Base-by-base conservation (phyloP, 2,113 vertebrate species). In the Terrapene triunguis region DNA sequence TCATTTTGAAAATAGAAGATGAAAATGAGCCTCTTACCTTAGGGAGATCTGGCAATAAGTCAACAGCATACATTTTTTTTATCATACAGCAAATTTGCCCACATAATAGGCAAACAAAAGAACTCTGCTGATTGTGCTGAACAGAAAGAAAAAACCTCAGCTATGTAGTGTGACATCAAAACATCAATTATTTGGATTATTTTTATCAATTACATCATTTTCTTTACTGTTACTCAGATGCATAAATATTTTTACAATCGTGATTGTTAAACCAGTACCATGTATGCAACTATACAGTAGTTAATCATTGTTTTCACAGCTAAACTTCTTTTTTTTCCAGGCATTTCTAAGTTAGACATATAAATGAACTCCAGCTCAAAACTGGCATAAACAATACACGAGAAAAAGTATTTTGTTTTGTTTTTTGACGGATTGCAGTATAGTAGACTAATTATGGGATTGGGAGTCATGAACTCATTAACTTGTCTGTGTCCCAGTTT, bases 1-100 rank as follows among this genome's bases (percentile, higher is more conserved):
- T 97, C 29, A 84, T 96, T 97, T 97, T 89, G 96, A 96, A 97
- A 97, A 97, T 88, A 98, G 91, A 95, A 94, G 86, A 94, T 95
- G 88, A 98, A 98, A 97, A 91, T 80, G 93, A 94, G 59, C 69
- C 17, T 95, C 90, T 92, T 48, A 88, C 91, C 94, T 95, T 72
- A 11, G 65, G 83, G 93, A 95, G 22, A 62, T 93, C 83, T 96
- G 91, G 88, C 79, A 51, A 25, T 62, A 91, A 83, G 38, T 89
- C 96, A 93, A 38, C 22, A n/a, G 22, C 1, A 44, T 8, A 17
- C 50, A 84, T 93, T 8, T 53, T 53, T 88, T 97, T 74, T 87
- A 92, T 74, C 90, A 80, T 90, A 83, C 51, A 42, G 95, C 92
- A 91, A 90, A 97, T 97, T 93, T 97, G 93, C 91, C 91, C 85